Conservation (phyloP, 2,113 vertebrate species). For the Corynorhinus townsendii region DNA sequence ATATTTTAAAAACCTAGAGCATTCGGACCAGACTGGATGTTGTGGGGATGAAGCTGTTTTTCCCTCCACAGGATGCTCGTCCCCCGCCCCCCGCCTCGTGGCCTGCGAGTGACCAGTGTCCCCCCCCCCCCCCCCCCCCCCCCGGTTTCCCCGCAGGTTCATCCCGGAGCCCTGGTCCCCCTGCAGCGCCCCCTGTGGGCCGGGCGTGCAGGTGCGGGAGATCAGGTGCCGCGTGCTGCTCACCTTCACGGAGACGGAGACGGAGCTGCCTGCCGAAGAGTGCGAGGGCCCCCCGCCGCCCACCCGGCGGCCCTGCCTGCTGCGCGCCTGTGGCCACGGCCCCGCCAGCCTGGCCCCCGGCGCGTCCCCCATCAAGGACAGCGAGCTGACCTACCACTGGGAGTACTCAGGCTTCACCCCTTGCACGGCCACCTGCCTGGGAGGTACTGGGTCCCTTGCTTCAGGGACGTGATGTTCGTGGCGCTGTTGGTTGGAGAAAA, state of each 20-base stretch:
- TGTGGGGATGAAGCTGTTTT: not conserved
- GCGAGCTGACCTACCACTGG: constrained; percentile 83
- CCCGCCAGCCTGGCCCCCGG: constrained; percentile 30
- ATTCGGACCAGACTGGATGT: not conserved
- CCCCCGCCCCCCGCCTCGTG: not conserved
- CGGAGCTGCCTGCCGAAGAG: constrained; percentile 91
- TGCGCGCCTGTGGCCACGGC: constrained; percentile 77
- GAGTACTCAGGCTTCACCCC: constrained; percentile 88
- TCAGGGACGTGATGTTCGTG: not conserved
- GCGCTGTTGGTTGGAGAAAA: not conserved
- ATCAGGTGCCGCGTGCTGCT: constrained; percentile 90
- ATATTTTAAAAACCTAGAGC: not conserved
- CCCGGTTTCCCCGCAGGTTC: constrained; percentile 80
- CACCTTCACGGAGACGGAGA: constrained; percentile 87
- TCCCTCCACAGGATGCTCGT: fast-evolving
- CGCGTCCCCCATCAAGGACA: constrained; percentile 16
- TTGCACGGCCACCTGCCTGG: constrained; percentile 88
- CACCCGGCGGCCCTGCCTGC: constrained; percentile 81
- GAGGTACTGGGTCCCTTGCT: constrained; percentile 76
- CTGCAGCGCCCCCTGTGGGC: constrained; percentile 90
- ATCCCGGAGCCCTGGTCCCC: constrained; percentile 90
- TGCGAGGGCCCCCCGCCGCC: constrained; percentile 82
- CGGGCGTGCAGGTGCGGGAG: constrained; percentile 83
- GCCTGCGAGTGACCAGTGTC: not conserved
- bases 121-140: not conserved